Percentiles rank a stretch among this genome's conserved stretches.
These are phyloP conservation scores for Epizoanthus ramosus DNA, from an alignment of 92 coral and sea anemone species.

Conservation along the genomic window DNA sequence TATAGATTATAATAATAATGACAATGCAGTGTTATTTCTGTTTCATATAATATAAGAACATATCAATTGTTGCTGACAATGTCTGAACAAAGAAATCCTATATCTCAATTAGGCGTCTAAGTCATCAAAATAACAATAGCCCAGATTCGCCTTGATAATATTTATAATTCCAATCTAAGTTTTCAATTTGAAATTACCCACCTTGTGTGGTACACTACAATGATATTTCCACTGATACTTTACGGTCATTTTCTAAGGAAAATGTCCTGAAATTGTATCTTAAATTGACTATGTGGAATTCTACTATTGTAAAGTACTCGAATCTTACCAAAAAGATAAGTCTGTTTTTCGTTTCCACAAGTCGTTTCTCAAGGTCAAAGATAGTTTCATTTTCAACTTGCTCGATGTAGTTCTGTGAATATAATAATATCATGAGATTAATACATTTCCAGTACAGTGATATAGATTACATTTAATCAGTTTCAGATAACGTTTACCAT, in stretches of 20 bases:
- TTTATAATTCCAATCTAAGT: too few species aligned
- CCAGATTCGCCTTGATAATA: too few species aligned
- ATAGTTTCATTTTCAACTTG: conserved; percentile 98
- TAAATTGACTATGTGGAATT: background rate
- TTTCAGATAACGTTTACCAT: too few species aligned
- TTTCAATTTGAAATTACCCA: too few species aligned
- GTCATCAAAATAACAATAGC: background rate
- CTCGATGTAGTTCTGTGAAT: conserved; percentile 85
- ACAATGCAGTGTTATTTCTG: too few species aligned
- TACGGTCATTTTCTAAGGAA: too few species aligned
- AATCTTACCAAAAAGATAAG: conserved; percentile 86
- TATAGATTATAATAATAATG: too few species aligned
- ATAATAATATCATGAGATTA: background rate
- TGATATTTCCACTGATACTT: too few species aligned
- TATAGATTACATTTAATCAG: too few species aligned
- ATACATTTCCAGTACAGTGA: background rate
- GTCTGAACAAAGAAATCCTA: background rate
- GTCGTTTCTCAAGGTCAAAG: conserved; percentile 94
- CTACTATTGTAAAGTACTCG: background rate
- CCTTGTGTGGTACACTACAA: too few species aligned
- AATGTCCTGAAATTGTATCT: background rate
- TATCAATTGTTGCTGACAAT: background rate
- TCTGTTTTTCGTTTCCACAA: conserved; percentile 91
- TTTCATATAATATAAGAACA: background rate
- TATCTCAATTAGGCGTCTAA: background rate